Evolutionary conservation across 2,797 vertebrate species (phyloP).

Genomic region (Acanthurus lineatus): DNA sequence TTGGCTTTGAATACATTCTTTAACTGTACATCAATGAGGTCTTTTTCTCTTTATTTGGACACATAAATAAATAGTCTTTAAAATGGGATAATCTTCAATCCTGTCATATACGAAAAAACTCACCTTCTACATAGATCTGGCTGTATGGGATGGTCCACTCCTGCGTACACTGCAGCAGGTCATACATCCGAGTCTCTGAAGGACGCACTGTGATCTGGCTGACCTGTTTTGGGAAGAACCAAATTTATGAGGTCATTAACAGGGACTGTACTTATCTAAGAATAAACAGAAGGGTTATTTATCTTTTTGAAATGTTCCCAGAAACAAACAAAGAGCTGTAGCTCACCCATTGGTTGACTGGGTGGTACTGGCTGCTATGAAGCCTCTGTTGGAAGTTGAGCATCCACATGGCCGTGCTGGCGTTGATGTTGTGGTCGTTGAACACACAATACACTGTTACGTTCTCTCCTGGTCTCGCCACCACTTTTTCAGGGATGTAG

Average conservation of each 20-base stretch:
- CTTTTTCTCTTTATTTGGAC: neutral
- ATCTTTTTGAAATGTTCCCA: conserved; percentile 1
- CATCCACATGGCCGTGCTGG: conserved; percentile 88
- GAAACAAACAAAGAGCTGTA: neutral
- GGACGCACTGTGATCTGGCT: conserved; percentile 89
- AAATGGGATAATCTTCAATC: neutral
- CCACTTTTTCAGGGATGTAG: conserved; percentile 90
- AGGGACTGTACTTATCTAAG: neutral
- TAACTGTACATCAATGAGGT: neutral
- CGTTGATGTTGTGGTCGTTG: conserved; percentile 81
- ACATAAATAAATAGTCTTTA: neutral
- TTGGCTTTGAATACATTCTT: neutral
- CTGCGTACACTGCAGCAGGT: conserved; percentile 90
- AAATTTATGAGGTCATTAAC: neutral
- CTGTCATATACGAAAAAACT: conserved; percentile 35
- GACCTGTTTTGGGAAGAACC: conserved; percentile 65
- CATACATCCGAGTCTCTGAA: conserved; percentile 85
- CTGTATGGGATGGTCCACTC: conserved; percentile 88
- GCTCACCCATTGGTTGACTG: conserved; percentile 80
- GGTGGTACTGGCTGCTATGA: conserved; percentile 85
- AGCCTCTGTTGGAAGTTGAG: conserved; percentile 86
- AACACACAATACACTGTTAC: conserved; percentile 90
- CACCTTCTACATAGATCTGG: conserved; percentile 92
- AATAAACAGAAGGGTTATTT: neutral
- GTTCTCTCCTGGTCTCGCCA: conserved; percentile 86